Percentiles rank a stretch among this genome's conserved stretches.
Evolutionary conservation across 2,113 vertebrate species (phyloP).

Genomic region (Ammodramus savannarum): DNA sequence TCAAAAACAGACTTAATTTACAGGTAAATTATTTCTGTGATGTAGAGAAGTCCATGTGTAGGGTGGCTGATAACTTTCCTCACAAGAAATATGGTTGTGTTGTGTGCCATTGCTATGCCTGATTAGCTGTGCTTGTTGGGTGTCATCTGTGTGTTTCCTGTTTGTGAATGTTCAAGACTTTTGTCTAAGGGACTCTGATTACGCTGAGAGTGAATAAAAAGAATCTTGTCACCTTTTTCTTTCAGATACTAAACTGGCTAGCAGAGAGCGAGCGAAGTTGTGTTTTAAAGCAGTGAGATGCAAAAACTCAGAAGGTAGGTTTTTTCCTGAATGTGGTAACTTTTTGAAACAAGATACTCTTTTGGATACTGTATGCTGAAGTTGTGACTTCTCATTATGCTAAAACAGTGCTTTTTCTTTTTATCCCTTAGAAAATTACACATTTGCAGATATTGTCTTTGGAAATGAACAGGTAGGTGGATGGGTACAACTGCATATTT

Average conservation of each 20-base stretch:
- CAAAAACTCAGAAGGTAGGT: conserved; percentile 81
- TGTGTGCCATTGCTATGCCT: background rate
- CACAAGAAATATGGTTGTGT: background rate
- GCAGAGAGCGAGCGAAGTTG: conserved; percentile 89
- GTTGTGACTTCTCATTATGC: background rate
- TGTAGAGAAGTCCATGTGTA: background rate
- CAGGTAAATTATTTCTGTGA: background rate
- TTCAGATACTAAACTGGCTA: conserved; percentile 88
- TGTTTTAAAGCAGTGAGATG: conserved; percentile 90
- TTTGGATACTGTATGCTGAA: background rate
- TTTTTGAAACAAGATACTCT: background rate
- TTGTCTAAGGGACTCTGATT: background rate
- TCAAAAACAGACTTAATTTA: background rate
- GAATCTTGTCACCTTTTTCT: background rate
- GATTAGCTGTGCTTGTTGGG: background rate
- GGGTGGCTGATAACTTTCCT: background rate
- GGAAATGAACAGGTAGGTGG: conserved; percentile 89
- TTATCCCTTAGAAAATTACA: conserved; percentile 76
- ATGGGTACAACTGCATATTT: background rate
- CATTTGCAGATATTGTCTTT: conserved; percentile 92
- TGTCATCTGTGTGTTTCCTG: background rate
- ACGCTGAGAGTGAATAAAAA: background rate
- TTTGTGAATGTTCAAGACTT: background rate
- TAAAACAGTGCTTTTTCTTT: conserved; percentile 2
- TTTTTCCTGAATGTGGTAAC: background rate